Base-by-base conservation (phyloP, 30 jellyfish, hydroid and myxozoan genomes). In the Chironex yamaguchii region DNA sequence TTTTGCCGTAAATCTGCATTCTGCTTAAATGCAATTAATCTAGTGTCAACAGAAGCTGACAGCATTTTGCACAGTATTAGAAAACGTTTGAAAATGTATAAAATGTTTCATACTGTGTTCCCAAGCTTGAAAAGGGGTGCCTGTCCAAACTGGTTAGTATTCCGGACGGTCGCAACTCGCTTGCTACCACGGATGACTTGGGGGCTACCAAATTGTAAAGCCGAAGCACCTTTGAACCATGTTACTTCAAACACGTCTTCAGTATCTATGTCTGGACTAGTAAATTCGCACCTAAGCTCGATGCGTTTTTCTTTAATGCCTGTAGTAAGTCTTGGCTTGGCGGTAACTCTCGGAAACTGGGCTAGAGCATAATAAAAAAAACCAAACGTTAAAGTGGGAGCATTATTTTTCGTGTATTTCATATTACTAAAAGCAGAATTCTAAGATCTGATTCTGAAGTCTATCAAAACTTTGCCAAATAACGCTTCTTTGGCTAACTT, bases 251-350 rank as follows among this genome's bases (percentile, higher is more conserved):
- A 84, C 17, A 54, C 49, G 0, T 88, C 74, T 14, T 58, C 69
- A 2, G 35, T 29, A 6, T 58, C 91, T 1, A 34, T 80, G 48
- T 84, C 88, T 11, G 72, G 86, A 30, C 96, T 84, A 29, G 58
- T 31, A 54, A 92, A 79, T 36, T 79, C 79, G 36, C 98, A 92
- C 32, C 31, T 70, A 49, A 92, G 81, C 65, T 34, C 62, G 25
- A 92, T 22, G 27, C 91, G 82, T 14, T 81, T 87, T 82, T 81
- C 67, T 36, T 81, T 35, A 17, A 87, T 93, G 1, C 82, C 97
- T 1, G 90, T 92, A 0, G 91, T 29, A 14, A 87, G 42, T 11
- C 28, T 63, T 32, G 98, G 98, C 0, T 54, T 79, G 11, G 71
- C 36, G 11, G 29, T 62, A 34, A 86, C 31, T 23, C 49, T 23